Evolutionary conservation across 2,888 invertebrate genomes (phyloP), one percentile per base, ranked within the genome.

Genomic region (Ernsta delagoae): DNA sequence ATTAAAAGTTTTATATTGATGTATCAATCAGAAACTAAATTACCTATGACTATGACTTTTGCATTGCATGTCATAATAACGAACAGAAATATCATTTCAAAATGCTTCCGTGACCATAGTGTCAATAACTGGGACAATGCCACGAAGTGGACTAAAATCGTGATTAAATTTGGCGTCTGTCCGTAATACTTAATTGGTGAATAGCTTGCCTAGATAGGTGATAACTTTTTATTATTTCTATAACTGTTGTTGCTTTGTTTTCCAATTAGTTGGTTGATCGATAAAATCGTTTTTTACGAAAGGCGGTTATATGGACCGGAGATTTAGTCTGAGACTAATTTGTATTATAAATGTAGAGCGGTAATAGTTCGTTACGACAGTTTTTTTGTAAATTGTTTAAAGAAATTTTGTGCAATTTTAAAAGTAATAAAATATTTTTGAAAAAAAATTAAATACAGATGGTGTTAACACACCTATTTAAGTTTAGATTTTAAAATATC

Each of bases 161-260:
- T 39, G 16, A 39, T 36, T 59, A 39, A 59, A 59, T 39, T 34
- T 59, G 12, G 36, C 59, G 59, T 12, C 59, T 59, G 39, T 59
- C 31, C 2, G 31, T 59, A 39, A 39, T 59, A 16, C 16, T 57
- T 57, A 34, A 57, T 57, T 39, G 34, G 34, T 39, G 39, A 12
- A 57, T 39, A 57, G 36, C 57, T n/a, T 57, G 39, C 57, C 57
- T 36, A 5, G 39, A 39, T 3, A 59, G 39, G 31, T 31, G 4
- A 31, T 59, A 59, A 34, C n/a, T 39, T 59, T 59, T 59, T n/a
- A 36, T 12, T 57, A 59, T 39, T 59, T 59, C 12, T 59, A 12
- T 59, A 36, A 56, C 31, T 56, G 36, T 56, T 34, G 34, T n/a
- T 56, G 7, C 59, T 12, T 41, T 59, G 39, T 59, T 59, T 59